Evolutionary conservation across 2,888 invertebrate genomes (phyloP), one percentile per base, ranked within the genome.

Genomic region (Nipponacmea schrenckii): DNA sequence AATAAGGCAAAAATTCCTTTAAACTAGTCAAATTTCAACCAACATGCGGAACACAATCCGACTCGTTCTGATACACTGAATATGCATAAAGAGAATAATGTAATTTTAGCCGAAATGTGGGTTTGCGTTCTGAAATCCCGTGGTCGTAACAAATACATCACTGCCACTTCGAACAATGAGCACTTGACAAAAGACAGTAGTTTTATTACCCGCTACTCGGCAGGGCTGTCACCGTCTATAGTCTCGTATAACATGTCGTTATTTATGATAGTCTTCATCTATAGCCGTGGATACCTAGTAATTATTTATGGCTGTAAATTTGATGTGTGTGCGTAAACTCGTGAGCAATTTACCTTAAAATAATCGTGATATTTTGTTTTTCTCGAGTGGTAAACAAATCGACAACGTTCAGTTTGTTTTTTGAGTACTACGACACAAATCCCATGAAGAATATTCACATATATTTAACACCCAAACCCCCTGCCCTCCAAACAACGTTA

Each of bases 101-200:
- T 24, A 56, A 24, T 17, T 24, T 56, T 12, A 56, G 12, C 20
- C 10, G 24, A 10, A 24, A 20, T 14, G 8, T 56, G 56, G 39
- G 56, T 56, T 56, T 10, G 20, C 20, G 2, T 14, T 24, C 56
- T 20, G 20, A 24, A 56, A 56, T 56, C 56, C 56, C 56, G 56
- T 24, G 56, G 56, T 24, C 56, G 20, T 56, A 20, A 24, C 20
- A 24, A 24, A 56, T 56, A 56, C 56, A 56, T 56, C 56, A 56
- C 56, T 56, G 56, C 56, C 56, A 56, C 20, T 24, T 24, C 4
- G 56, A 56, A 56, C 56, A 56, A 56, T 56, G 56, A 24, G 24
- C 56, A 56, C 20, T 24, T 56, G 24, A 56, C 56, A 56, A 56
- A 56, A 24, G 56, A 56, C 56, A 24, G 56, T 56, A 56, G 24